Base-by-base conservation (phyloP, 2,888 invertebrate genomes). In the Colostygia pectinataria region DNA sequence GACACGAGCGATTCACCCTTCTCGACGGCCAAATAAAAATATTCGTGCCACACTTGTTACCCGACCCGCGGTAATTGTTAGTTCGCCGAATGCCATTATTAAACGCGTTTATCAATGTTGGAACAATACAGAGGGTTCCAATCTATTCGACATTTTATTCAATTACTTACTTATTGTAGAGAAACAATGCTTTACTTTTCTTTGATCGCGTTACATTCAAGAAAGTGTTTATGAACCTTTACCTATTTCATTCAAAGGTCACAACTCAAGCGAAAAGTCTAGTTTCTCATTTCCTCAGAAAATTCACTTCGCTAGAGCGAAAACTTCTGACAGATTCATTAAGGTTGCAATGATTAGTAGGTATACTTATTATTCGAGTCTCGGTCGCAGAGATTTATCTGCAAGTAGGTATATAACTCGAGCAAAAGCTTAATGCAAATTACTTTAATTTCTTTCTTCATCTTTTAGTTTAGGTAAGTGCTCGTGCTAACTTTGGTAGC, bases 1-100 rank as follows among this genome's bases (percentile, higher is more conserved):
- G 53, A 57, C 53, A 53, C 46, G 55, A 52, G 45, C 48, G 50
- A 48, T 53, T 49, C 53, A 55, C 53, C 56, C 55, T 56, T 53
- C 55, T 54, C 52, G 45, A 43, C 15, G 41, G 53, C 40, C 33
- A 39, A 56, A 52, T 54, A 51, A 57, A 55, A 50, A 52, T 58
- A 53, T 44, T 45, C 27, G 32, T 25, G 12, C 41, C 37, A 37
- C 37, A 37, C 43, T 36, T 34, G 45, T 24, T 32, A 45, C 27
- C 31, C 8, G 14, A 14, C 29, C 29, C 29, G 23, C 13, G 40
- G 36, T 51, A 45, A 46, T 51, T 46, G 41, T 37, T 45, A 43
- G 44, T 41, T 42, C 36, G 24, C 37, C 14, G 36, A 41, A 37
- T 40, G 12, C 37, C 32, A 25, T 29, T 31, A 50, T 36, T 40